Evolutionary conservation across 2,797 vertebrate genomes (phyloP).

Genomic region (Novumbra hubbsi): DNA sequence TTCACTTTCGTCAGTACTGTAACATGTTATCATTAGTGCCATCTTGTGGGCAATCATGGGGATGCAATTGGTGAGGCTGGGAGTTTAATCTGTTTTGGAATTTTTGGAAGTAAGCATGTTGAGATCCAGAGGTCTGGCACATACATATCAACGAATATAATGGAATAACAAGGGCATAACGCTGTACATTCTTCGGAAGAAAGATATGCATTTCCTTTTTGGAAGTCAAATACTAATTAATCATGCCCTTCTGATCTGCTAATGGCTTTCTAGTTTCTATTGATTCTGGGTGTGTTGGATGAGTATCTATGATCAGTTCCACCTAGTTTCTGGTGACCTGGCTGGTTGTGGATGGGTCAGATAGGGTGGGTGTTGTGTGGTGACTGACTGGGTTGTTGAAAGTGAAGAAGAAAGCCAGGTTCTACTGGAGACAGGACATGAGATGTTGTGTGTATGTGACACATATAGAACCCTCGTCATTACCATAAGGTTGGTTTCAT

Average conservation of each 20-base stretch:
- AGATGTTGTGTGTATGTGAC: too few relatives aligned
- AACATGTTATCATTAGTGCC: background rate
- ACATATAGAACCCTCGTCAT: too few relatives aligned
- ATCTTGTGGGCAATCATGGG: background rate
- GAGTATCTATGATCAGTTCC: slow-evolving; percentile 42
- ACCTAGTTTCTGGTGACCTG: slow-evolving; percentile 33
- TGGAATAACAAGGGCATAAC: background rate
- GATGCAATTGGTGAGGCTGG: background rate
- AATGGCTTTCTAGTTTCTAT: slow-evolving; percentile 40
- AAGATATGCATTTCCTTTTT: slow-evolving; percentile 1
- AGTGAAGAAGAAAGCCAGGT: background rate
- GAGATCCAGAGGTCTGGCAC: background rate
- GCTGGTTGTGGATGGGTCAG: background rate
- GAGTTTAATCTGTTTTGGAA: background rate
- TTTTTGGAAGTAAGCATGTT: background rate
- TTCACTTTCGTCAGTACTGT: background rate
- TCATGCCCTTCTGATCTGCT: slow-evolving; percentile 32
- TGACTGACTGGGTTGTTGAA: background rate
- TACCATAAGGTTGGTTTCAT: too few relatives aligned
- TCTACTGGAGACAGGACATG: too few relatives aligned
- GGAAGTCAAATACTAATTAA: slow-evolving; percentile 11
- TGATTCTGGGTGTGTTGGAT: slow-evolving; percentile 29
- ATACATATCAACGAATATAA: background rate
- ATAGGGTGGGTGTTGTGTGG: background rate
- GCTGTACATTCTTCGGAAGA: background rate